These are phyloP conservation scores for Atrina japonica DNA, from an alignment of 2,888 invertebrate genomes.

Conservation along the genomic window DNA sequence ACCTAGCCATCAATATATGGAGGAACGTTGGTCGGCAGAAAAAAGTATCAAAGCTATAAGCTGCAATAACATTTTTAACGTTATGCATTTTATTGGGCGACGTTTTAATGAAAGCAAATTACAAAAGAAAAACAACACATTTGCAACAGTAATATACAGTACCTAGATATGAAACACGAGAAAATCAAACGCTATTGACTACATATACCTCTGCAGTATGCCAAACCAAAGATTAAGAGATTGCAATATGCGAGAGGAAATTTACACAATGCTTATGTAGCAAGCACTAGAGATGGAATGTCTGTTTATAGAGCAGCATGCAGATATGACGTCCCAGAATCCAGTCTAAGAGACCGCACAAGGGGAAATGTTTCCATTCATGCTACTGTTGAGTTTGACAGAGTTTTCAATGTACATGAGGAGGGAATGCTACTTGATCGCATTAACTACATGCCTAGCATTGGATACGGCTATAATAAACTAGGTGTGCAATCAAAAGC, in stretches of 20 bases:
- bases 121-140: too few relatives aligned
- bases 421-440: slow-evolving; percentile 31
- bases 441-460: slow-evolving; percentile 39
- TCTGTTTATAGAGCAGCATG: slow-evolving; percentile 34
- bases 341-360: slow-evolving; percentile 33
- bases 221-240: not conserved
- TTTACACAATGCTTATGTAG: not conserved
- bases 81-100: too few relatives aligned
- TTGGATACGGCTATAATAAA: slow-evolving; percentile 39
- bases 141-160: too few relatives aligned
- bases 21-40: too few relatives aligned
- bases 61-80: too few relatives aligned
- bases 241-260: slow-evolving; percentile 1
- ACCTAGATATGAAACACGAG: too few relatives aligned
- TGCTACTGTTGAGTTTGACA: slow-evolving; percentile 8
- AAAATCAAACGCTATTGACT: too few relatives aligned
- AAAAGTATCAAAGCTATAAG: too few relatives aligned
- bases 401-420: slow-evolving; percentile 17
- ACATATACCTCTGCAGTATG: too few relatives aligned
- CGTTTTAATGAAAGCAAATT: too few relatives aligned
- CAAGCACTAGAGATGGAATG: slow-evolving; percentile 19
- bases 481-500: slow-evolving; percentile 31
- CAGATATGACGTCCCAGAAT: slow-evolving; percentile 34
- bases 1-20: too few relatives aligned
- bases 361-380: slow-evolving; percentile 29